Evolutionary conservation across 1,140 invertebrate genomes (phyloP).

Genomic region (Plectrocnemia conspersa): DNA sequence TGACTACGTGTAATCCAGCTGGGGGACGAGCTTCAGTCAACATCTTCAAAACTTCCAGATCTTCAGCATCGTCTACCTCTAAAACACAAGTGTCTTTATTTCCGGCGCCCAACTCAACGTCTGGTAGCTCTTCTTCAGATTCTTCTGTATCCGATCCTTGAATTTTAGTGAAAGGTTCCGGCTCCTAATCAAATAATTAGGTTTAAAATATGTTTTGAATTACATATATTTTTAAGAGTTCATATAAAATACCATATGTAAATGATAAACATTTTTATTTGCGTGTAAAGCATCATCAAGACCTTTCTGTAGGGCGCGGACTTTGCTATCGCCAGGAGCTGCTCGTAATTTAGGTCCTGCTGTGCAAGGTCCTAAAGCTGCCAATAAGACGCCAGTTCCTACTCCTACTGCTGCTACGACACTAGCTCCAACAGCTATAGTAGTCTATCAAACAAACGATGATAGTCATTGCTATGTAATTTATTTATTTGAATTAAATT

Average conservation of each 20-base stretch:
- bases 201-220: background rate
- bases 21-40: constrained; percentile 74
- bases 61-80: constrained; percentile 79
- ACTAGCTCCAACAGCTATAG: constrained; percentile 75
- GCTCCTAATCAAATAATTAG: constrained; percentile 21
- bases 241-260: constrained; percentile 20
- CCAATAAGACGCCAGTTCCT: constrained; percentile 31
- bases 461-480: too few relatives aligned
- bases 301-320: constrained; percentile 23
- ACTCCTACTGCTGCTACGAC: constrained; percentile 33
- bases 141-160: constrained; percentile 60
- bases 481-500: too few relatives aligned
- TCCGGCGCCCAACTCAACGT: constrained; percentile 70
- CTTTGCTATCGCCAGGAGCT: constrained; percentile 27
- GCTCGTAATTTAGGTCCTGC: constrained; percentile 28
- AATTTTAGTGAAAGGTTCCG: constrained; percentile 24
- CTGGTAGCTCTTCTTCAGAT: constrained; percentile 67
- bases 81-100: constrained; percentile 81
- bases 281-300: constrained; percentile 30
- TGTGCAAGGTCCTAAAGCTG: constrained; percentile 22
- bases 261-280: constrained; percentile 31
- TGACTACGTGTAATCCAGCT: constrained; percentile 78
- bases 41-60: constrained; percentile 73
- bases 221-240: constrained; percentile 13
- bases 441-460: constrained; percentile 51